Evolutionary conservation across 2,113 vertebrate species (phyloP).

Genomic region (Cyphotilapia sp.): DNA sequence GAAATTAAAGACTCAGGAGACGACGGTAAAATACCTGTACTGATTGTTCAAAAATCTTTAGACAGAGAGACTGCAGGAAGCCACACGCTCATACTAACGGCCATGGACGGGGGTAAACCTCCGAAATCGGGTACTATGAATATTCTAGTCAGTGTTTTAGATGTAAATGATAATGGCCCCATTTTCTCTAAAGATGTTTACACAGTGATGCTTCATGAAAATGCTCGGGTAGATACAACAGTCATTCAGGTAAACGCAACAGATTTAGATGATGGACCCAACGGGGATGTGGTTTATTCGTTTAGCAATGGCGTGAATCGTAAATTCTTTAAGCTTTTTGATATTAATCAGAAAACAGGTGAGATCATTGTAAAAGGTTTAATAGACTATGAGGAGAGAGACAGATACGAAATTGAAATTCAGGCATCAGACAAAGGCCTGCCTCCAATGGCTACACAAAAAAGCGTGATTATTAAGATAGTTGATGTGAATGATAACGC

Average conservation of each 20-base stretch:
- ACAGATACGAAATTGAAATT: slow-evolving; percentile 59
- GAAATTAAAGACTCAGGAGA: slow-evolving; percentile 50
- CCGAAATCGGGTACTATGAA: slow-evolving; percentile 22
- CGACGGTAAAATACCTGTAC: slow-evolving; percentile 42
- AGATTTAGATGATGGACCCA: slow-evolving; percentile 61
- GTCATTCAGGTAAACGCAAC: slow-evolving; percentile 60
- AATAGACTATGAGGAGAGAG: slow-evolving; percentile 53
- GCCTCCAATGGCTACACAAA: background rate
- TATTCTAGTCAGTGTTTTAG: slow-evolving; percentile 48
- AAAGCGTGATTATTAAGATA: background rate
- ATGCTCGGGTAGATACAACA: slow-evolving; percentile 14
- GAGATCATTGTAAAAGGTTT: slow-evolving; percentile 37
- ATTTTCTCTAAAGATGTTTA: slow-evolving; percentile 42
- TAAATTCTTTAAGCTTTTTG: slow-evolving; percentile 1
- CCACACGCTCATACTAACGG: slow-evolving; percentile 43
- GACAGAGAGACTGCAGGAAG: slow-evolving; percentile 44
- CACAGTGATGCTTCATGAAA: slow-evolving; percentile 6
- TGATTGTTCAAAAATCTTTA: slow-evolving; percentile 57
- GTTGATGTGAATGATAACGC: slow-evolving; percentile 31
- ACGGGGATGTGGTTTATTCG: slow-evolving; percentile 52
- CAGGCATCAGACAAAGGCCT: slow-evolving; percentile 54
- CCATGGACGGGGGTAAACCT: slow-evolving; percentile 63
- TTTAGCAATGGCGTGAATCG: slow-evolving; percentile 39
- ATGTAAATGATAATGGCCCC: slow-evolving; percentile 63
- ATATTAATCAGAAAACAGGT: slow-evolving; percentile 36